Base-by-base conservation (phyloP, 2,113 vertebrate species). In the Thinocorus orbignyianus region DNA sequence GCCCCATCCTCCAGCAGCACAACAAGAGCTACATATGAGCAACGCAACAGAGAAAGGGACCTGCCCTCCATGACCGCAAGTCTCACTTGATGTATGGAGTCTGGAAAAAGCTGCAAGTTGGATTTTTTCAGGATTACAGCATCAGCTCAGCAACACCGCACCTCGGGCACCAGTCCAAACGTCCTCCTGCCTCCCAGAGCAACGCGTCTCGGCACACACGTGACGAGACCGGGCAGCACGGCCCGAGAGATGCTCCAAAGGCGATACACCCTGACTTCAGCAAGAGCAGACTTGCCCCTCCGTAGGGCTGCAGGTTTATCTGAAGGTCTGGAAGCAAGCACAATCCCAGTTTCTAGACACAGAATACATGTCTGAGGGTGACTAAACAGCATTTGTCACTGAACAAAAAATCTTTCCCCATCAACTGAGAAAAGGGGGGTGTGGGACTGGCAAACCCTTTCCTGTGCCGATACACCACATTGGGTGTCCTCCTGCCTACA, bases 131-230 rank as follows among this genome's bases (percentile, higher is more conserved):
- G 76, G 61, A 76, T 92, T 76, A 92, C 48, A 86, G 64, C 66
- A 83, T 81, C 61, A 46, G 49, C 37, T 86, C 64, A 60, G 52
- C n/a, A 86, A 69, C 65, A 86, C 52, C 81, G 87, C 77, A 49
- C 35, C 57, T 92, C 6, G 0, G 65, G 88, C 80, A 61, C 31
- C 49, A 57, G 52, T 83, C 69, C 80, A 86, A 64, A 57, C 0
- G 0, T 72, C 57, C 55, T 83, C 31, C 33, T 72, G 83, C 23
- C 37, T 71, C 64, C 44, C 72, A 77, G 41, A 55, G 61, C 51
- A 91, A 46, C 1, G 0, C 0, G 0, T 31, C 62, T 77, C 2
- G 0, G 41, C 44, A 78, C 35, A 70, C 70, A 33, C 0, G 1
- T 25, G 80, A 72, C 1, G 5, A 66, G 60, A 93, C 0, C 3